Evolutionary conservation across 2,888 invertebrate species (phyloP).

Genomic region (Oxyscelio sp.): DNA sequence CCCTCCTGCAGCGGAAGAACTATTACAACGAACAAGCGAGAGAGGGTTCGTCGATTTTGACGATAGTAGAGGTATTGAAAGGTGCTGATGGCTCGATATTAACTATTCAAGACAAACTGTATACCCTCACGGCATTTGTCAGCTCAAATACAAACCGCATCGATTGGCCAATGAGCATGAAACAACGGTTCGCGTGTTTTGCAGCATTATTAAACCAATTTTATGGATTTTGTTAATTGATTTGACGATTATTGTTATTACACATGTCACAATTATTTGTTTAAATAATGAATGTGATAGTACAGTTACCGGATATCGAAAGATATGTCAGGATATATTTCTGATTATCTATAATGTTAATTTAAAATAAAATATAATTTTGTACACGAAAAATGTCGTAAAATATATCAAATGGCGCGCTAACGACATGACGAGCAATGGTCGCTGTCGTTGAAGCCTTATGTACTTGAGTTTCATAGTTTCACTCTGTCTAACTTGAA

Average conservation of each 20-base stretch:
- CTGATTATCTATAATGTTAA: too few relatives aligned
- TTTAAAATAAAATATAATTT: too few relatives aligned
- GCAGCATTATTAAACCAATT: conserved; percentile 77
- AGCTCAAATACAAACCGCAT: conserved; percentile 76
- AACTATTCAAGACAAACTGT: conserved; percentile 82
- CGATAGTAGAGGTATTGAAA: conserved; percentile 80
- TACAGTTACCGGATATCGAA: conserved; percentile 17
- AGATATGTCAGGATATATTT: too few relatives aligned
- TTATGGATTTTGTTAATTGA: conserved; percentile 81
- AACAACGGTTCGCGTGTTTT: conserved; percentile 77
- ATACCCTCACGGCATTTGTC: conserved; percentile 79
- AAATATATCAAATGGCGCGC: too few relatives aligned
- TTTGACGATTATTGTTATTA: conserved; percentile 66
- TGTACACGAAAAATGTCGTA: too few relatives aligned
- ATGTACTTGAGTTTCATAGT: too few relatives aligned
- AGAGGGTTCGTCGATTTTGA: conserved; percentile 79
- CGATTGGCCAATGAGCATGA: conserved; percentile 59
- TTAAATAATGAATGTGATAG: conserved; percentile 34
- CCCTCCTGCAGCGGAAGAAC: conserved; percentile 76
- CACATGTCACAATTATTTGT: conserved; percentile 32
- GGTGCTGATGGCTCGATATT: conserved; percentile 83
- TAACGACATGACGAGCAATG: too few relatives aligned
- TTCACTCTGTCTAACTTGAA: too few relatives aligned
- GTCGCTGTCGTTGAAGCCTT: too few relatives aligned
- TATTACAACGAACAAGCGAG: conserved; percentile 56